Percentiles rank a stretch among this genome's conserved stretches.
phyloP scores from a whole-genome alignment of 2,113 vertebrate species.

The Xyliphius kryptos region DNA sequence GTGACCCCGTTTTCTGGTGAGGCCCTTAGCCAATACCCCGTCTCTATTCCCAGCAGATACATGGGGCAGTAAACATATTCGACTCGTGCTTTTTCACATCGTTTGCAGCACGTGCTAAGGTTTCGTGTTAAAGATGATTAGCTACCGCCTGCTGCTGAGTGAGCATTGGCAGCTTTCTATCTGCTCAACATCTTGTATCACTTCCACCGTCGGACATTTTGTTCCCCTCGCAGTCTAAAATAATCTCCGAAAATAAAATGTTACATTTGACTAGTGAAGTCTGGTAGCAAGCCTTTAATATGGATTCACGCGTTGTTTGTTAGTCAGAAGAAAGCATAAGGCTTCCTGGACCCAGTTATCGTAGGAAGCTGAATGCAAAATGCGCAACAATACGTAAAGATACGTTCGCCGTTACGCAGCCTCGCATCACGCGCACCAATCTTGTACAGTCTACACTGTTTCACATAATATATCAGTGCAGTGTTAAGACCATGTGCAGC shows the following conservation, averaged over 20 bases:
- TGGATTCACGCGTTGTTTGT: background rate
- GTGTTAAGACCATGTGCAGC: background rate
- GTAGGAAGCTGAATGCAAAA: background rate
- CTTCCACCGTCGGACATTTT: constrained; percentile 26
- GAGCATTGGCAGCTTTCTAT: background rate
- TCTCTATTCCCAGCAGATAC: background rate
- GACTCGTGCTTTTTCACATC: background rate
- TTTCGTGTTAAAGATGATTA: background rate
- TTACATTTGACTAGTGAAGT: background rate
- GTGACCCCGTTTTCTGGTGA: background rate
- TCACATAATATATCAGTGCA: background rate
- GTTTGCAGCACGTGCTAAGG: too few species aligned
- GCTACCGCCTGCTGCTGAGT: background rate
- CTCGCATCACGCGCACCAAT: background rate
- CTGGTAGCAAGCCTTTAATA: background rate
- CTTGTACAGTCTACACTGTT: background rate
- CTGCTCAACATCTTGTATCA: constrained; percentile 15
- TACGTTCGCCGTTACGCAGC: background rate
- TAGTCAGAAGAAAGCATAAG: too few species aligned
- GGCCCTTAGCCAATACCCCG: background rate
- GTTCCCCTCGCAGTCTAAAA: background rate
- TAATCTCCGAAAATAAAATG: background rate
- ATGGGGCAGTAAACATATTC: background rate
- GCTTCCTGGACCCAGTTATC: background rate
- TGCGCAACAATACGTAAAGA: background rate